phyloP scores from a whole-genome alignment of 2,888 invertebrate genomes.

The Pandemis heparana region DNA sequence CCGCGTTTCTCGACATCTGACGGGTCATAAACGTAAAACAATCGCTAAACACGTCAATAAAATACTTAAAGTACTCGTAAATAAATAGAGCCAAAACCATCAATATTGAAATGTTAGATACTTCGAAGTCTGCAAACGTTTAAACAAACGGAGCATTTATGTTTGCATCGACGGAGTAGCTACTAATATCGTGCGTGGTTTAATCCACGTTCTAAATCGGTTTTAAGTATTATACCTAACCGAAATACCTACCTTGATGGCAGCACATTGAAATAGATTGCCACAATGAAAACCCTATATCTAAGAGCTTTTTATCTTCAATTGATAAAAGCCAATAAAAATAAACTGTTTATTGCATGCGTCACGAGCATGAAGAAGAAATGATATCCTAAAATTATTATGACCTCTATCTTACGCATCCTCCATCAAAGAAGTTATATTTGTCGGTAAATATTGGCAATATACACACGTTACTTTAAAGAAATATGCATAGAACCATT shows the following conservation, averaged over 20 bases:
- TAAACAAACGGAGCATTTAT: neutral
- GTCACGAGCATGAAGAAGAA: neutral
- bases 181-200: constrained; percentile 21
- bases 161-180: constrained; percentile 7
- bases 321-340: constrained; percentile 15
- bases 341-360: neutral
- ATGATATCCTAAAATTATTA: neutral
- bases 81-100: neutral
- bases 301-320: neutral
- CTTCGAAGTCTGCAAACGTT: neutral
- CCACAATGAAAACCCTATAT: neutral
- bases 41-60: neutral
- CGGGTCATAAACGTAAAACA: neutral
- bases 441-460: neutral
- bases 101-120: neutral
- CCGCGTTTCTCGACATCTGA: constrained; percentile 91
- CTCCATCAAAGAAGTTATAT: neutral
- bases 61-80: neutral
- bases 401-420: neutral
- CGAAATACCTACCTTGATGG: constrained; percentile 4
- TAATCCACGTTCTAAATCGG: constrained; percentile 30
- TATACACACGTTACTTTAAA: neutral
- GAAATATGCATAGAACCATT: neutral
- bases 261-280: neutral
- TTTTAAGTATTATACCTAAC: constrained; percentile 9